Evolutionary conservation across 2,797 vertebrate genomes (phyloP).

Genomic region (Melanotaenia pygmaea): DNA sequence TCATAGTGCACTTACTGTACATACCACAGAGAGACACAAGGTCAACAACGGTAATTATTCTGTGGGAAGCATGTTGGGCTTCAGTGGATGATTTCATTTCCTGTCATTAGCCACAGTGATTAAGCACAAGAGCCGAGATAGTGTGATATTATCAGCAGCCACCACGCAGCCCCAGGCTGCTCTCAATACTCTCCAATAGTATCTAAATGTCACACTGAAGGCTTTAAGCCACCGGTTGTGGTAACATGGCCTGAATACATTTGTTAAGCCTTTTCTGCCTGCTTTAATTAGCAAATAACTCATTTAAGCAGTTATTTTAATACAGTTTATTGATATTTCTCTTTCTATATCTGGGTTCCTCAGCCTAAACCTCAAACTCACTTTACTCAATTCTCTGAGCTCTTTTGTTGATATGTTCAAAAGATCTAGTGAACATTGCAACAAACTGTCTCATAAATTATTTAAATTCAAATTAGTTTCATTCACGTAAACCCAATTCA

Average conservation of each 20-base stretch:
- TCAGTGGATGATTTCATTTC: conserved; percentile 75
- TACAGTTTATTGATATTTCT: background rate
- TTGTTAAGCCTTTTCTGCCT: conserved; percentile 3
- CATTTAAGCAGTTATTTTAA: background rate
- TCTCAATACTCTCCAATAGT: conserved; percentile 24
- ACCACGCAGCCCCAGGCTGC: conserved; percentile 47
- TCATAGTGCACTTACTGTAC: conserved; percentile 40
- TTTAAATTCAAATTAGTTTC: background rate
- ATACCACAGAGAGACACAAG: conserved; percentile 62
- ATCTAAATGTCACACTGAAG: conserved; percentile 33
- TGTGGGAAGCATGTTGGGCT: conserved; percentile 62
- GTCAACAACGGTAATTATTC: conserved; percentile 76
- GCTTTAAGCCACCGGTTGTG: conserved; percentile 25
- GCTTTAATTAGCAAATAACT: conserved; percentile 16
- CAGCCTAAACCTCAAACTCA: background rate
- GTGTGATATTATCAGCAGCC: conserved; percentile 61
- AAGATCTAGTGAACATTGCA: background rate
- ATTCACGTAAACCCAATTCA: background rate
- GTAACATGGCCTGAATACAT: conserved; percentile 13
- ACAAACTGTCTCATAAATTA: background rate
- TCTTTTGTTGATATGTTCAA: background rate
- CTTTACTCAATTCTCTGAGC: background rate
- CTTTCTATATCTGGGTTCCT: background rate
- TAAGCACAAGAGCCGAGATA: conserved; percentile 71
- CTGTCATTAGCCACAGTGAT: conserved; percentile 78